Conservation (phyloP, 2,113 vertebrate species). For the Sclerurus mexicanus region DNA sequence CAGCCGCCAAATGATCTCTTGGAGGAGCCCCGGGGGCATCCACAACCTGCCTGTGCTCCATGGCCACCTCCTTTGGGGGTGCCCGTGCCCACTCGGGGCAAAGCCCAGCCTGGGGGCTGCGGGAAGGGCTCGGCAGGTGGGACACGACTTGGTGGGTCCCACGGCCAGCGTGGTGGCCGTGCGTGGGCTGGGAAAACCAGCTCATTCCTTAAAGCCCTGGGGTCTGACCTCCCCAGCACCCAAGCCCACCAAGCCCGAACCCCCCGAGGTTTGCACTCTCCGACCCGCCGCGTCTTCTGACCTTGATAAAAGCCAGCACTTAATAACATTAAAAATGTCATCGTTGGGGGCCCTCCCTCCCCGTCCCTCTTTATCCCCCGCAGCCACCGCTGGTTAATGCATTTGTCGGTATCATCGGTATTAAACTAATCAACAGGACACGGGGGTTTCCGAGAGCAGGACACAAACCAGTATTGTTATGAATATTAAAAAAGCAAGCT, state of each 20-base stretch:
- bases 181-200: neutral
- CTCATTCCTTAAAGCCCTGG: neutral
- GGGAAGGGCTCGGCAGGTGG: fast-evolving
- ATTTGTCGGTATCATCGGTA: constrained; percentile 47
- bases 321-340: constrained; percentile 62
- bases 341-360: neutral
- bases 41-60: neutral
- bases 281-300: neutral
- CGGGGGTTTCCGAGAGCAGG: constrained; percentile 37
- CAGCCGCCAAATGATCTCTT: constrained; percentile 12
- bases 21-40: neutral
- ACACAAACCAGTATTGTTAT: constrained; percentile 60
- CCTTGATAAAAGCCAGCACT: constrained; percentile 61
- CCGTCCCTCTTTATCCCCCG: neutral
- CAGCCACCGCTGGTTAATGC: neutral
- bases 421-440: constrained; percentile 66
- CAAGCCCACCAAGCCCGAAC: neutral
- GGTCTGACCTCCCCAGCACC: neutral
- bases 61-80: neutral
- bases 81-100: fast-evolving
- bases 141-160: fast-evolving
- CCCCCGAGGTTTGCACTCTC: neutral
- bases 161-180: fast-evolving
- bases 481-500: constrained; percentile 63
- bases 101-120: neutral